These are phyloP conservation scores for Ormyrus pomaceus DNA, from an alignment of 2,888 invertebrate genomes.

Conservation along the genomic window DNA sequence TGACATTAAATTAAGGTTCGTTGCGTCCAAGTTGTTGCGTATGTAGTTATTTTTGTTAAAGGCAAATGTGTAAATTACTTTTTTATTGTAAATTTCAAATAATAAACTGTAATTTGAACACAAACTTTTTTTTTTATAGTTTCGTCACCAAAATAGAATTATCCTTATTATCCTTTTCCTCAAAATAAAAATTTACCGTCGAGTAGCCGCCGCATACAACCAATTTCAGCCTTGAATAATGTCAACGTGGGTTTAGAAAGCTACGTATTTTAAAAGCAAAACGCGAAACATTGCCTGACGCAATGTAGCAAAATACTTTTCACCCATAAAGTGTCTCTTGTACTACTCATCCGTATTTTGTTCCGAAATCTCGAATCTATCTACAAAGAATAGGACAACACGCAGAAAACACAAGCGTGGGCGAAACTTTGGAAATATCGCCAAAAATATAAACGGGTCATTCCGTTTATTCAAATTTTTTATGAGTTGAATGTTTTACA, in stretches of 20 bases:
- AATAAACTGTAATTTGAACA: constrained; percentile 28
- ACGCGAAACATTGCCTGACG: constrained; percentile 5
- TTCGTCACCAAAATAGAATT: background rate
- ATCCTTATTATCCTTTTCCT: background rate
- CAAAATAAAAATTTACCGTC: background rate
- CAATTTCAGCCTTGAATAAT: constrained; percentile 20
- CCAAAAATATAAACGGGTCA: background rate
- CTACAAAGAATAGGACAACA: background rate
- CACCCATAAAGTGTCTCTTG: background rate
- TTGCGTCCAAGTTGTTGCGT: constrained; percentile 30
- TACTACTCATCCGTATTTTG: background rate
- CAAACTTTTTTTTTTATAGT: constrained; percentile 1
- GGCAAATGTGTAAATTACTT: constrained; percentile 20
- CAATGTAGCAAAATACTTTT: constrained; percentile 28
- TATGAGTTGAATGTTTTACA: too few relatives aligned
- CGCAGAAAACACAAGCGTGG: background rate
- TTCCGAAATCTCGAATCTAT: constrained; percentile 6
- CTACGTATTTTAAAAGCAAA: constrained; percentile 27
- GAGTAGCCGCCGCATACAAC: background rate
- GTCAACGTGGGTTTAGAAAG: constrained; percentile 39
- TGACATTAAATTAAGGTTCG: constrained; percentile 21
- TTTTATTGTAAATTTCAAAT: constrained; percentile 23
- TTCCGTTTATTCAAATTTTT: background rate
- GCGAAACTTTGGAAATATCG: background rate
- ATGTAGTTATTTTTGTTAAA: constrained; percentile 34